Evolutionary conservation across 2,113 vertebrate species (phyloP), one percentile per base, ranked within the genome.

Genomic region (Pheucticus melanocephalus): DNA sequence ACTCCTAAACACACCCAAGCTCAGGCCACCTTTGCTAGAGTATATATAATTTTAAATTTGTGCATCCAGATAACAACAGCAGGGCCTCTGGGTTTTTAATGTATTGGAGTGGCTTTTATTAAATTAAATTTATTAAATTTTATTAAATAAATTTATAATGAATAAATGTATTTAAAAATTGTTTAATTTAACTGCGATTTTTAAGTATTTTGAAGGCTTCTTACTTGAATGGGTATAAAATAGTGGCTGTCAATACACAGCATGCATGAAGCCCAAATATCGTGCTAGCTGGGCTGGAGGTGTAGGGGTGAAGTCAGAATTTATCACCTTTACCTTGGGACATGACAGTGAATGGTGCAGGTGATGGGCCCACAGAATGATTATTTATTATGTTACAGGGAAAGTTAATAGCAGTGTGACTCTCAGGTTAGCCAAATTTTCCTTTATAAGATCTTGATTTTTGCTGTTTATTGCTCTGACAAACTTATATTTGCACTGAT

Each of bases 211-310:
- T 72, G 22, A 80, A 86, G 11, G 23, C 35, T 94, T 90, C 31
- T 23, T 76, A 23, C 44, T 63, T 54, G 27, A 50, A 18, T 19
- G 11, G 4, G 12, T 81, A 18, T 44, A 59, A 86, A 90, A 39
- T 12, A 73, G 50, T 53, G 66, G 11, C 16, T 86, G 18, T 45
- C 57, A 65, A 23, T 57, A 69, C 7, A 53, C 15, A 66, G 10
- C 10, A 27, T 8, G 28, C 5, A 20, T 40, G 33, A 93, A 86
- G 77, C 31, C 21, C 24, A 77, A 45, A 48, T 83, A 28, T 35
- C 0, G 0, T 20, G 39, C 17, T 51, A 30, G 28, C 11, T 75
- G 50, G 21, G n/a, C 20, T 44, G n/a, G 65, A 53, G 40, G 8
- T 40, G 8, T 7, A 3, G 6, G 9, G 4, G 3, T 23, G 53